Base-by-base conservation (phyloP, 2,888 invertebrate species). In the Miltochrista miniata region DNA sequence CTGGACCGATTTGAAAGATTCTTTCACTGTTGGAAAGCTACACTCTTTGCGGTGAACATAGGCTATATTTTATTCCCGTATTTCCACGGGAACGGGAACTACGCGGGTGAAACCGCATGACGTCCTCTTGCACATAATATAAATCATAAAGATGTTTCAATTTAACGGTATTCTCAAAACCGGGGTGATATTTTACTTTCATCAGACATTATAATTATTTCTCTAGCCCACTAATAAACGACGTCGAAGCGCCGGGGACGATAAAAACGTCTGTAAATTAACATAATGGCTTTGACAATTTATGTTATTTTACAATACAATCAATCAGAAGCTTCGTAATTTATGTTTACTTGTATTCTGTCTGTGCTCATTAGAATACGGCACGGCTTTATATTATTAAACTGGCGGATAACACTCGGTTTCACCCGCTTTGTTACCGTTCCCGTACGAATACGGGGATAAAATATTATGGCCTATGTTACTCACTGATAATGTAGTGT, bases 191-290 rank as follows among this genome's bases (percentile, higher is more conserved):
- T 73, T 65, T 77, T 68, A 62, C 59, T 64, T 64, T 75, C 64
- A 68, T 64, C 59, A 58, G 48, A 33, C 54, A 59, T 66, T 61
- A 61, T 64, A 56, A 64, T 67, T 58, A 56, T 68, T 66, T 64
- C 67, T 65, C 48, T 40, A 51, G 15, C 48, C 61, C 58, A 54
- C 62, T 62, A 62, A 68, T 62, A 59, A 64, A 61, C 56, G 59
- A 61, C 51, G 54, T 58, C 56, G 55, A 64, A 66, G 66, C 64
- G 61, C 61, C 64, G 45, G 54, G 56, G 58, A 59, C 65, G 50
- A 72, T 74, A 75, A 79, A 79, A 81, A 76, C 64, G 72, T 66
- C 74, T 65, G 80, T 81, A 79, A 75, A 84, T 85, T 82, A 74
- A 56, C 76, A 77, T 81, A 83, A 83, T 76, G 59, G 67, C 73